phyloP scores from a whole-genome alignment of 2,113 vertebrate genomes.

The Cacatua alba region DNA sequence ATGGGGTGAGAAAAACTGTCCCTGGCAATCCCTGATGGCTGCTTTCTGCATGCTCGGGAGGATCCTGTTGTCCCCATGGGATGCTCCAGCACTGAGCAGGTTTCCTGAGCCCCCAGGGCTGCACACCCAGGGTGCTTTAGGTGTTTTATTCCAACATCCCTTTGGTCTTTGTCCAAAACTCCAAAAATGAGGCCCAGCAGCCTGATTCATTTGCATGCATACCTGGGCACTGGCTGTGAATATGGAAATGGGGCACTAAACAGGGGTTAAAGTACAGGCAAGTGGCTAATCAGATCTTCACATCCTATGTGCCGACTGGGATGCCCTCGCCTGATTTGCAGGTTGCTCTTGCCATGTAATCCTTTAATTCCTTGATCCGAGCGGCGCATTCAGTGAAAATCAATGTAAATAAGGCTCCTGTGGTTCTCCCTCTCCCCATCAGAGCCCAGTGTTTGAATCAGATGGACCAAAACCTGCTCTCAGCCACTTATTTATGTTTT shows the following conservation, averaged over 20 bases:
- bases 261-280: neutral
- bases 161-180: neutral
- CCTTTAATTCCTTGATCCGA: conserved; percentile 44
- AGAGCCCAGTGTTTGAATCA: conserved; percentile 11
- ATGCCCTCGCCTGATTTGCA: neutral
- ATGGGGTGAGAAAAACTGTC: neutral
- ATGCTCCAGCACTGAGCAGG: neutral
- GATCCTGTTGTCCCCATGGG: neutral
- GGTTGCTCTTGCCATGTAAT: neutral
- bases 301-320: neutral
- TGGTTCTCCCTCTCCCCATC: neutral
- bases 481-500: conserved; percentile 51
- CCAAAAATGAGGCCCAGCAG: neutral
- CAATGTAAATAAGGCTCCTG: conserved; percentile 33
- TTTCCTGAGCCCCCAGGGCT: neutral
- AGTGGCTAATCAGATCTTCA: neutral
- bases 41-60: rapidly evolving
- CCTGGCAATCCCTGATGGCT: neutral
- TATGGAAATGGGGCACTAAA: neutral
- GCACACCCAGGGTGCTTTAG: neutral
- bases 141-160: rapidly evolving
- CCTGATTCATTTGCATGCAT: neutral
- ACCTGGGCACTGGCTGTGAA: neutral
- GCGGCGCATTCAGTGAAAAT: conserved; percentile 22
- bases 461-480: conserved; percentile 30